A percentile compares a stretch with the other conserved stretches of the same genome.
Conservation (phyloP, 2,113 vertebrate genomes). For the Pseudois nayaur region DNA sequence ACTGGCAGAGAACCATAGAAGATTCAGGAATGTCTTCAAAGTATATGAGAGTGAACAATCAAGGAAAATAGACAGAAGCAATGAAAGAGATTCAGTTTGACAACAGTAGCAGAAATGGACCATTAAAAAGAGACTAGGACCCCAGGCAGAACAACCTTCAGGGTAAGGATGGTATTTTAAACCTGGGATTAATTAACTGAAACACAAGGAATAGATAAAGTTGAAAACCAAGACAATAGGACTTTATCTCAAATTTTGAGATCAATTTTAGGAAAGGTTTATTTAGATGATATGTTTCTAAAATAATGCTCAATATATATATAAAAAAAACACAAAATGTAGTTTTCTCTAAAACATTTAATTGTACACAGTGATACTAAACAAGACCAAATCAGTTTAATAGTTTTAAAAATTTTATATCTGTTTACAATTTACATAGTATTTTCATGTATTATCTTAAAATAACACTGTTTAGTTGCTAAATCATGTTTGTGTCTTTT, state of each 20-base stretch:
- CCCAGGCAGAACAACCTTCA: not conserved
- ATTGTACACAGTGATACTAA: not conserved
- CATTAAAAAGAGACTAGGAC: not conserved
- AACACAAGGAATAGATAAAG: not conserved
- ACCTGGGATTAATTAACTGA: not conserved
- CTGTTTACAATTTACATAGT: not conserved
- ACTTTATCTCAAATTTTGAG: not conserved
- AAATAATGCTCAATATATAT: not conserved
- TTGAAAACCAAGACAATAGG: not conserved
- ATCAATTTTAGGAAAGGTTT: not conserved
- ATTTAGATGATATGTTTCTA: not conserved
- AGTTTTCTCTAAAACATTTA: not conserved
- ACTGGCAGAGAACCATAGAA: not conserved
- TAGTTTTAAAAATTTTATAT: not conserved
- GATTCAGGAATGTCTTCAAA: not conserved
- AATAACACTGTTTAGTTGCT: not conserved
- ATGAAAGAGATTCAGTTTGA: not conserved
- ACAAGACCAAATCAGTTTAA: not conserved
- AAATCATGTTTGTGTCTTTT: not conserved
- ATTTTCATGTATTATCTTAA: not conserved
- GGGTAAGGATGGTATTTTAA: not conserved
- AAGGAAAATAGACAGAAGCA: not conserved
- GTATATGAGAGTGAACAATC: not conserved
- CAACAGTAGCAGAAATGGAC: not conserved
- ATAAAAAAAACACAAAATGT: not conserved